A percentile compares a stretch with the other conserved stretches of the same genome.
These are phyloP conservation scores for Lutjanus campechanus DNA, from an alignment of 2,797 vertebrate genomes.

Conservation along the genomic window DNA sequence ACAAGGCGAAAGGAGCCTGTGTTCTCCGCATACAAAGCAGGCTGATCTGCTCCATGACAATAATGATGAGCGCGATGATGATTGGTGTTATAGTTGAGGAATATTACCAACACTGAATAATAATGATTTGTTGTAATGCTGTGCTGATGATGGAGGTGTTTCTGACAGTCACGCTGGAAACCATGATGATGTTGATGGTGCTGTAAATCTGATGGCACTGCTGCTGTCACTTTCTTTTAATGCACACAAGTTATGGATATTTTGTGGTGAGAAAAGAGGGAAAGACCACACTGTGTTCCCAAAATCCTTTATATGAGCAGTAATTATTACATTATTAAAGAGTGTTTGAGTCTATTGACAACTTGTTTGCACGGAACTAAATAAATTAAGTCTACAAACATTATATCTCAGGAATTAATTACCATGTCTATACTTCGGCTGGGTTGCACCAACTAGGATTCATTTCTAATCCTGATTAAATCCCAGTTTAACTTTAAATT, in stretches of 20 bases:
- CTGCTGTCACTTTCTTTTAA: slow-evolving; percentile 3
- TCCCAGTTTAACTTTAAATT: too few relatives aligned
- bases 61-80: slow-evolving; percentile 35
- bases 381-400: neutral
- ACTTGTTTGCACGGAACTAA: neutral
- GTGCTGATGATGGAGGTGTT: slow-evolving; percentile 15
- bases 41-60: slow-evolving; percentile 9
- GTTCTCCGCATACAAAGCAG: slow-evolving; percentile 32
- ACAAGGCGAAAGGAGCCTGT: slow-evolving; percentile 23
- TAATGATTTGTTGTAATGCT: slow-evolving; percentile 20
- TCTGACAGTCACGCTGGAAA: neutral
- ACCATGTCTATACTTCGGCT: too few relatives aligned
- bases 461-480: too few relatives aligned
- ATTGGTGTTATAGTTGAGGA: slow-evolving; percentile 20
- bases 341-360: neutral
- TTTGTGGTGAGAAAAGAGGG: neutral
- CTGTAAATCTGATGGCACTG: neutral
- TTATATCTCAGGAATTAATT: neutral
- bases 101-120: slow-evolving; percentile 33
- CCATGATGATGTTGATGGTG: neutral
- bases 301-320: neutral
- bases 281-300: neutral
- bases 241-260: neutral
- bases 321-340: neutral
- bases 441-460: too few relatives aligned